Percentiles rank a stretch among this genome's conserved stretches.
phyloP scores from a whole-genome alignment of 2,797 vertebrate species.

The Odontamblyopus rebecca region DNA sequence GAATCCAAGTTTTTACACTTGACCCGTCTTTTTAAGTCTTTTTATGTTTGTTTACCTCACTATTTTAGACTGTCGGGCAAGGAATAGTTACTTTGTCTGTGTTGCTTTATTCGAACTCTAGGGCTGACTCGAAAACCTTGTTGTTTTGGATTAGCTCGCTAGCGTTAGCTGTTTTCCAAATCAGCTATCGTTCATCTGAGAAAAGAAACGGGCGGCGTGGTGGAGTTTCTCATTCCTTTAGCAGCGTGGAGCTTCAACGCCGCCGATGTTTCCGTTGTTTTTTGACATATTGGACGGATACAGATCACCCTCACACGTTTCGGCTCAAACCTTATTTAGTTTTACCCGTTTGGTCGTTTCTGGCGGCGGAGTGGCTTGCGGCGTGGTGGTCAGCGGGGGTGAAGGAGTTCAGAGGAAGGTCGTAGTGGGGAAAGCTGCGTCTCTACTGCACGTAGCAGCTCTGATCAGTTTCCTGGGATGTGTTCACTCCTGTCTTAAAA shows the following conservation, averaged over 20 bases:
- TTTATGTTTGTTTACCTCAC: constrained; percentile 49
- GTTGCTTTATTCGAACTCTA: constrained; percentile 23
- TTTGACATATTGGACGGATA: constrained; percentile 4
- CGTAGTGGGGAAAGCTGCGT: constrained; percentile 56
- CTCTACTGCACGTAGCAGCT: constrained; percentile 57
- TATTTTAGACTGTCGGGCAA: constrained; percentile 22
- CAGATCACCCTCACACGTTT: constrained; percentile 26
- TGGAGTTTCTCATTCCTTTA: constrained; percentile 58
- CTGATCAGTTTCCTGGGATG: constrained; percentile 69
- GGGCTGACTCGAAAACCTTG: constrained; percentile 53
- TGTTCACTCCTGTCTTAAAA: constrained; percentile 45
- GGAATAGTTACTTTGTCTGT: constrained; percentile 36
- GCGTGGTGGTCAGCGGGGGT: constrained; percentile 69
- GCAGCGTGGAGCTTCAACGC: constrained; percentile 50
- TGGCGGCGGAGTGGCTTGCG: constrained; percentile 47
- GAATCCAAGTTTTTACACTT: constrained; percentile 77
- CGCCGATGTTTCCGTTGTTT: constrained; percentile 14
- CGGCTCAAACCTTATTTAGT: background rate
- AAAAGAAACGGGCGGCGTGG: constrained; percentile 61
- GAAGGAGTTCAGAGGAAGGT: constrained; percentile 76
- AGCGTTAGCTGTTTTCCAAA: constrained; percentile 52
- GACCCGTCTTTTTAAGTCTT: constrained; percentile 59
- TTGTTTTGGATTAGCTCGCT: constrained; percentile 77
- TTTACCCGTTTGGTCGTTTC: constrained; percentile 30
- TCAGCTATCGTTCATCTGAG: constrained; percentile 63